Conservation (phyloP, 2,797 vertebrate genomes). For the Danio aesculapii region DNA sequence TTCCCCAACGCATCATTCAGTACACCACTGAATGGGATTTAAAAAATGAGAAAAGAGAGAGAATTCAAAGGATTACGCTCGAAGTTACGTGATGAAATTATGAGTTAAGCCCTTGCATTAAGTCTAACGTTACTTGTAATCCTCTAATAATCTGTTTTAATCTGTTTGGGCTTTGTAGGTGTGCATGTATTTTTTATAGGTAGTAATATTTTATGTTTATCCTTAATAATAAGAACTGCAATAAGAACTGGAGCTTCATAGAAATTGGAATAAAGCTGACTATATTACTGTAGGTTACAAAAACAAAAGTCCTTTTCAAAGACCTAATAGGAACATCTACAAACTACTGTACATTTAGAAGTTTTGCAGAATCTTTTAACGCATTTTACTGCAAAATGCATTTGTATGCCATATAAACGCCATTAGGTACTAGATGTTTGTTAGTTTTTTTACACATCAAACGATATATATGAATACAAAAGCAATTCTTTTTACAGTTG, state of each 20-base stretch:
- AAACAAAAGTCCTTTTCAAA: neutral
- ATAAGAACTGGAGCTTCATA: neutral
- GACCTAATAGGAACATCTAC: neutral
- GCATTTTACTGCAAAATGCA: neutral
- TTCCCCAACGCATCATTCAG: neutral
- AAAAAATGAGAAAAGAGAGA: slow-evolving; percentile 42
- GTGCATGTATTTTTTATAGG: slow-evolving; percentile 42
- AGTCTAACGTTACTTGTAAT: slow-evolving; percentile 68
- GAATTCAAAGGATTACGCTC: slow-evolving; percentile 69
- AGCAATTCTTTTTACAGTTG: neutral
- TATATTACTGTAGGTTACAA: neutral
- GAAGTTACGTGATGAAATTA: slow-evolving; percentile 70
- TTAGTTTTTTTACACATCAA: too few species aligned
- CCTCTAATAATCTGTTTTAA: slow-evolving; percentile 68
- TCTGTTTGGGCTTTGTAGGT: slow-evolving; percentile 74
- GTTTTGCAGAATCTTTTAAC: neutral
- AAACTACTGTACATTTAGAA: neutral
- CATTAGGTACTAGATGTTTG: neutral
- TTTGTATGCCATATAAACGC: neutral
- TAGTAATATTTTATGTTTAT: neutral
- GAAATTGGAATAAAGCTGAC: neutral
- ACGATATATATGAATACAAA: neutral
- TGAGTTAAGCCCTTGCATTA: slow-evolving; percentile 63
- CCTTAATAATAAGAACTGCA: neutral
- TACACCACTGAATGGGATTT: slow-evolving; percentile 21